These are phyloP conservation scores for Odontomyia ornata DNA, from an alignment of 2,888 invertebrate genomes.

Conservation along the genomic window DNA sequence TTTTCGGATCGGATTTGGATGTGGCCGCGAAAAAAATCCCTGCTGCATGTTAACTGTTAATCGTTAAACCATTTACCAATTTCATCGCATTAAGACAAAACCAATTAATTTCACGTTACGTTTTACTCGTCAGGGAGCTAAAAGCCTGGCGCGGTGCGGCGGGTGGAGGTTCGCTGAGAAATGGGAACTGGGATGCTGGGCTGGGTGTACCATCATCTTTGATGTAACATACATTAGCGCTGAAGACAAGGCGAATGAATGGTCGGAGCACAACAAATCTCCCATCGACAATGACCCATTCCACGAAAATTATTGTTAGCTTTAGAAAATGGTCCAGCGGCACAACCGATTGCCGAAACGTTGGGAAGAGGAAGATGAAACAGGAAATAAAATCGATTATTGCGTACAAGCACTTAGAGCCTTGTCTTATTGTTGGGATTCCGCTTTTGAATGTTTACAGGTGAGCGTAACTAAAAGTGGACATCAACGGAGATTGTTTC, in stretches of 20 bases:
- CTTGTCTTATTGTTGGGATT: background rate
- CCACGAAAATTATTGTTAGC: conserved; percentile 32
- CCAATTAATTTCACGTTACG: conserved; percentile 51
- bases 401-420: conserved; percentile 31
- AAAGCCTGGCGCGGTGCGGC: background rate
- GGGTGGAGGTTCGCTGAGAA: background rate
- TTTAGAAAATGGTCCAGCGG: conserved; percentile 29
- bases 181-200: background rate
- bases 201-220: background rate
- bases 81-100: conserved; percentile 52
- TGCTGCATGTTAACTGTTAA: conserved; percentile 49
- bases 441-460: background rate
- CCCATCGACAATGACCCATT: conserved; percentile 31
- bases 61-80: conserved; percentile 51
- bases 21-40: conserved; percentile 38
- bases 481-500: too few relatives aligned
- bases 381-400: conserved; percentile 44
- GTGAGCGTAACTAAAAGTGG: background rate
- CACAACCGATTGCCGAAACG: background rate
- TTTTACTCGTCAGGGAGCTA: conserved; percentile 41
- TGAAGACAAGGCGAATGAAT: conserved; percentile 13
- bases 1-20: conserved; percentile 34
- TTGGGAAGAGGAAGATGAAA: conserved; percentile 33
- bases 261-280: conserved; percentile 20
- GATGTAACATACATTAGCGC: background rate